These are phyloP conservation scores for Staurois parvus DNA, from an alignment of 2,797 vertebrate genomes.

Conservation along the genomic window DNA sequence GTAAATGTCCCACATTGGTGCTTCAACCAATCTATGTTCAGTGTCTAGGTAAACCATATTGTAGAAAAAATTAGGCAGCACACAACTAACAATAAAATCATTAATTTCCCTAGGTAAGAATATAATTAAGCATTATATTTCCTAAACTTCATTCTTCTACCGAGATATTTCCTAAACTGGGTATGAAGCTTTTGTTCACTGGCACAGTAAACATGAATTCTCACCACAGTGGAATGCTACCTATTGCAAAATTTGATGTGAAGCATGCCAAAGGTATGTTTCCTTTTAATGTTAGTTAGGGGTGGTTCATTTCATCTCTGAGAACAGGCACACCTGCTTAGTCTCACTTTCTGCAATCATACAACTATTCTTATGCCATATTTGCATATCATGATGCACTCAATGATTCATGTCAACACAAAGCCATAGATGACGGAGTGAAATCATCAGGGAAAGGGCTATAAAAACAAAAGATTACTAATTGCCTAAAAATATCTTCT, in stretches of 20 bases:
- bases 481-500: conserved; percentile 26
- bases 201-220: not conserved
- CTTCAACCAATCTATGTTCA: no score
- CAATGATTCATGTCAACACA: conserved; percentile 40
- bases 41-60: no score
- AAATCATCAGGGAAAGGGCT: not conserved
- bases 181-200: not conserved
- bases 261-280: conserved; percentile 36
- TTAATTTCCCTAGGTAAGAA: no score
- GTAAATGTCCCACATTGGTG: no score
- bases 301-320: conserved; percentile 21
- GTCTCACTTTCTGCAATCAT: not conserved
- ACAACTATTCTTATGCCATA: conserved; percentile 27
- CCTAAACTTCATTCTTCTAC: no score
- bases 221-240: conserved; percentile 34
- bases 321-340: conserved; percentile 31
- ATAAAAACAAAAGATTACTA: conserved; percentile 37
- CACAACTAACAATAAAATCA: no score
- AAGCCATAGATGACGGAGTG: not conserved
- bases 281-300: conserved; percentile 8
- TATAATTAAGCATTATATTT: no score
- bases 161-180: not conserved
- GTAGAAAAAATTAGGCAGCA: no score
- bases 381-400: conserved; percentile 39
- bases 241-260: conserved; percentile 3